These are phyloP conservation scores for Thinocorus orbignyianus DNA, from an alignment of 2,113 vertebrate genomes.

Conservation along the genomic window DNA sequence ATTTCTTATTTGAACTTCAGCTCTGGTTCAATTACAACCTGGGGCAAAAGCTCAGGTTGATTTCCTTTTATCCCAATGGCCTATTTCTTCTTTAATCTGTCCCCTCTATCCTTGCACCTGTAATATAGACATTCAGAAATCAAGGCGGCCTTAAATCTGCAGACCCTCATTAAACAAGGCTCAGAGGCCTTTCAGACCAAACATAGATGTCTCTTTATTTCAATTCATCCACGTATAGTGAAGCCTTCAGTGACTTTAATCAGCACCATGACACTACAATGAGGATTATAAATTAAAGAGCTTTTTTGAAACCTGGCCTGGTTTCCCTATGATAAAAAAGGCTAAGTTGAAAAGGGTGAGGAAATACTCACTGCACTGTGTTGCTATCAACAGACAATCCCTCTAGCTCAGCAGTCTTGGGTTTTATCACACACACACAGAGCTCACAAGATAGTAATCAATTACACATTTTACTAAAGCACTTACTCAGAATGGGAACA, in stretches of 20 bases:
- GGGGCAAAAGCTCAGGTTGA: constrained; percentile 7
- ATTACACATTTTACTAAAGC: constrained; percentile 50
- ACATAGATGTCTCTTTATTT: not conserved
- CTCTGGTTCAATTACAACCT: not conserved
- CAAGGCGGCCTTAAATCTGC: not conserved
- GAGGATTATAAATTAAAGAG: constrained; percentile 20
- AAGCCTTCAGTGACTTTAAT: not conserved
- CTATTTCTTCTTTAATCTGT: not conserved
- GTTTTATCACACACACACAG: constrained; percentile 51
- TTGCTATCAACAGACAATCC: constrained; percentile 26
- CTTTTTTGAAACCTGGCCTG: not conserved
- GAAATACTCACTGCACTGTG: not conserved
- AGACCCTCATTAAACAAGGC: not conserved
- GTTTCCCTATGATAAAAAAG: not conserved
- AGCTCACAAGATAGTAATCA: constrained; percentile 58
- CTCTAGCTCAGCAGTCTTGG: constrained; percentile 48
- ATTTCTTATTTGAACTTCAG: constrained; percentile 27
- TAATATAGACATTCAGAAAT: not conserved
- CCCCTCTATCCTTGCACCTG: not conserved
- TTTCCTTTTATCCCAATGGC: constrained; percentile 5
- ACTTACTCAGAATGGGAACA: constrained; percentile 67
- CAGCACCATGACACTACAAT: not conserved
- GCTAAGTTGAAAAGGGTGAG: not conserved
- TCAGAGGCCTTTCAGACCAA: not conserved
- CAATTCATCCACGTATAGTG: not conserved